Percentiles rank a stretch among this genome's conserved stretches.
Evolutionary conservation across 2,797 vertebrate genomes (phyloP).

Genomic region (Microctenopoma stevenorrisi): DNA sequence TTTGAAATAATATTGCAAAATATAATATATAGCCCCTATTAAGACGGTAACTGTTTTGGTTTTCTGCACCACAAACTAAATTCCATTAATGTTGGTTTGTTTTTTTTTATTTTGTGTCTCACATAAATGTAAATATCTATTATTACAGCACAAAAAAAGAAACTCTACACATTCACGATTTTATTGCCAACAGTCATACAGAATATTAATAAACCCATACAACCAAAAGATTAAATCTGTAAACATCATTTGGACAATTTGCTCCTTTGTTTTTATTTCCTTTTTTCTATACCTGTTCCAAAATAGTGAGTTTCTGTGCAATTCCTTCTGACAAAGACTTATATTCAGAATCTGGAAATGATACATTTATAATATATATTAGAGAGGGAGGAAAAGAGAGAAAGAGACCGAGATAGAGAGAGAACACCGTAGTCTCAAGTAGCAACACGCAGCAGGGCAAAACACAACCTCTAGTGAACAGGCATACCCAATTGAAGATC

Average conservation of each 20-base stretch:
- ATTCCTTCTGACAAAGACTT: slow-evolving; percentile 74
- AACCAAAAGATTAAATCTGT: slow-evolving; percentile 83
- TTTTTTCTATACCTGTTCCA: slow-evolving; percentile 66
- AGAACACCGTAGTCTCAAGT: slow-evolving; percentile 71
- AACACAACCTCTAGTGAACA: slow-evolving; percentile 75
- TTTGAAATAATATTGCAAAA: neutral
- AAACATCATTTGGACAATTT: slow-evolving; percentile 81
- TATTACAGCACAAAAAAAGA: slow-evolving; percentile 37
- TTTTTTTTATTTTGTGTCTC: neutral
- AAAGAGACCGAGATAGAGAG: slow-evolving; percentile 56
- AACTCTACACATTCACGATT: slow-evolving; percentile 77
- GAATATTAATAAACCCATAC: slow-evolving; percentile 81
- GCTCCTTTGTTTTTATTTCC: slow-evolving; percentile 21
- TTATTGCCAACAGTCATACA: slow-evolving; percentile 88
- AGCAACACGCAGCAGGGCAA: slow-evolving; percentile 79
- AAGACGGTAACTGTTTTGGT: neutral
- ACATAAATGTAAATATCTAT: slow-evolving; percentile 3
- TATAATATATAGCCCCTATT: neutral
- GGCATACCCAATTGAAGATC: slow-evolving; percentile 77
- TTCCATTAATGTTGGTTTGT: neutral
- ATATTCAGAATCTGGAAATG: slow-evolving; percentile 77
- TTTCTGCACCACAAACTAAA: neutral
- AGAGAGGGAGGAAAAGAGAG: slow-evolving; percentile 59
- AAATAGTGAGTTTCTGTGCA: slow-evolving; percentile 78
- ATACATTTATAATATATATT: slow-evolving; percentile 80